A percentile compares a stretch with the other conserved stretches of the same genome.
Evolutionary conservation across 2,888 invertebrate species (phyloP).

Genomic region (Uloborus plumipes): DNA sequence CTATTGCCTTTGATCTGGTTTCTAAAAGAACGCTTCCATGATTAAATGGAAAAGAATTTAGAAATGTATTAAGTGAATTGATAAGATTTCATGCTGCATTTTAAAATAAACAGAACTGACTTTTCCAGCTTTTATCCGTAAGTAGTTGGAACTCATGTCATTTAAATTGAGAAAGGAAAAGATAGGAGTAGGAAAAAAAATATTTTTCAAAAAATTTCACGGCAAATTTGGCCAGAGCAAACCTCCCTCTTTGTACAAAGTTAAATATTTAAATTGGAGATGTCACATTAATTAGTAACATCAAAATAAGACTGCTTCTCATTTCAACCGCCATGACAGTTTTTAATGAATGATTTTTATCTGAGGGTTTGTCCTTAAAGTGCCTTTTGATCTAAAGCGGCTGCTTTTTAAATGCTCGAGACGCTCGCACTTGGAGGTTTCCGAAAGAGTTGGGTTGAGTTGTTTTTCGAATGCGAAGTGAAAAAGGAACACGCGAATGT

Average conservation of each 20-base stretch:
- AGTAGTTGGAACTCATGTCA: constrained; percentile 34
- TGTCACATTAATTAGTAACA: constrained; percentile 61
- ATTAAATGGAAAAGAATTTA: constrained; percentile 60
- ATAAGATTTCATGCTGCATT: constrained; percentile 46
- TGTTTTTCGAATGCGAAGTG: neutral
- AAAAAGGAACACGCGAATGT: too few relatives aligned
- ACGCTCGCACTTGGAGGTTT: neutral
- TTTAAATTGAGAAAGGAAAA: neutral
- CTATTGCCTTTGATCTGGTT: constrained; percentile 44
- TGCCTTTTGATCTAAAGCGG: constrained; percentile 45
- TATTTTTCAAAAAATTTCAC: constrained; percentile 1
- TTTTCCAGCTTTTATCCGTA: constrained; percentile 54
- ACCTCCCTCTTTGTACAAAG: constrained; percentile 60
- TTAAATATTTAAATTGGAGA: constrained; percentile 63
- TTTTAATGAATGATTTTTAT: constrained; percentile 60
- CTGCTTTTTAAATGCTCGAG: constrained; percentile 27
- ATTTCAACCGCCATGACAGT: constrained; percentile 37
- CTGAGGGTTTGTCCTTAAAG: constrained; percentile 38
- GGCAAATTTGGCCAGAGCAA: constrained; percentile 56
- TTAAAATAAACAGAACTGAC: constrained; percentile 43
- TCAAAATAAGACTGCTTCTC: constrained; percentile 46
- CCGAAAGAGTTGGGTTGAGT: neutral
- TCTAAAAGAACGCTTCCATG: constrained; percentile 15
- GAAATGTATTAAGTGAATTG: constrained; percentile 59
- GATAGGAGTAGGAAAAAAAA: constrained; percentile 9